Evolutionary conservation across 1,140 invertebrate species (phyloP).

Genomic region (Pantala flavescens): DNA sequence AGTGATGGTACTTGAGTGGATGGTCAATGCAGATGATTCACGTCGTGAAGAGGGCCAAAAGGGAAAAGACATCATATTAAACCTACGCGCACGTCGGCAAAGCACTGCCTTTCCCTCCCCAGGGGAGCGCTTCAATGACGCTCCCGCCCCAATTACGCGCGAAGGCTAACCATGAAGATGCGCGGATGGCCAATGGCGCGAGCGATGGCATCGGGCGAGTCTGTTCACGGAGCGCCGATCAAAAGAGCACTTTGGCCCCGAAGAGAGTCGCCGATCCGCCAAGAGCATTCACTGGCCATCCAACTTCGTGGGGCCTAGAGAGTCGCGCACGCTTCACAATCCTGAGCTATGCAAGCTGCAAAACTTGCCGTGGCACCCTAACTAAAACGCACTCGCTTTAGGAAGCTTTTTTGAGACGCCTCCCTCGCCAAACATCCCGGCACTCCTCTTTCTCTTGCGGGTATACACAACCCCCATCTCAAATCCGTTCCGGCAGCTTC

Average conservation of each 20-base stretch:
- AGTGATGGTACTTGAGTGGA: neutral
- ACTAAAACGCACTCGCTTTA: neutral
- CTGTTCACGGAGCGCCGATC: neutral
- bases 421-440: neutral
- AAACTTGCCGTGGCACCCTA: neutral
- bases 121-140: neutral
- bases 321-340: neutral
- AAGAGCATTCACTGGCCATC: neutral
- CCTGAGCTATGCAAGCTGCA: neutral
- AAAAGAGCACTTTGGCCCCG: neutral
- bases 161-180: constrained; percentile 20
- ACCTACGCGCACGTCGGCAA: constrained; percentile 10
- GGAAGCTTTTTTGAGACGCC: neutral
- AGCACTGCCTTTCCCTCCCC: neutral
- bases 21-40: neutral
- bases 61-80: constrained; percentile 12
- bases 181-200: neutral
- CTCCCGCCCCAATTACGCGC: constrained; percentile 20
- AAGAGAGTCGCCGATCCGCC: neutral
- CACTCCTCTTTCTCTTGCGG: neutral
- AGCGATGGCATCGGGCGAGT: neutral
- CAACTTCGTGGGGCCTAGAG: neutral
- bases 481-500: too few relatives aligned
- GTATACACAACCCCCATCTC: too few relatives aligned
- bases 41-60: constrained; percentile 13